Evolutionary conservation across 2,888 invertebrate genomes (phyloP).

Genomic region (Pseudeuparius sepicola): DNA sequence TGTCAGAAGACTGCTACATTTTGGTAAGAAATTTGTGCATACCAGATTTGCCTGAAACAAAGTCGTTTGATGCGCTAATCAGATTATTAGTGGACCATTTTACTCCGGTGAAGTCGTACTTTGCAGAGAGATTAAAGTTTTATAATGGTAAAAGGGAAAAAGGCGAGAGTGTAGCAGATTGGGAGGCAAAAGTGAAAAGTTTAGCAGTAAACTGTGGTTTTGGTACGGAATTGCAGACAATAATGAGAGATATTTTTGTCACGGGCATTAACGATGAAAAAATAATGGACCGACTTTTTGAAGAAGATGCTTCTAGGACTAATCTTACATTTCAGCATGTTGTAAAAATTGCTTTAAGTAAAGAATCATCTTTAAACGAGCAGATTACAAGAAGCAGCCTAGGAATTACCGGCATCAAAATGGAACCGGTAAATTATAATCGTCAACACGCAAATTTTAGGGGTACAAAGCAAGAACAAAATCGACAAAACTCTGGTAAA

Average conservation of each 20-base stretch:
- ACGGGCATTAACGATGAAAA: constrained; percentile 15
- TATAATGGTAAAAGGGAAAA: constrained; percentile 8
- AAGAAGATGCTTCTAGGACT: constrained; percentile 14
- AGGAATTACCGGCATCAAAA: too few relatives aligned
- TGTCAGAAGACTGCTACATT: constrained; percentile 9
- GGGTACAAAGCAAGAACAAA: too few relatives aligned
- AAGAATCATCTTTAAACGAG: too few relatives aligned
- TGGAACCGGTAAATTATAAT: too few relatives aligned
- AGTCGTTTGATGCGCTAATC: constrained; percentile 1
- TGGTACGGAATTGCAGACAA: constrained; percentile 13
- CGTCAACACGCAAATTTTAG: too few relatives aligned
- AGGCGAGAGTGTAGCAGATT: constrained; percentile 13
- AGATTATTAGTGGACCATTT: constrained; percentile 13
- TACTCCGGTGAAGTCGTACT: constrained; percentile 11
- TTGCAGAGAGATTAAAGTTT: constrained; percentile 10
- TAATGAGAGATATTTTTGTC: constrained; percentile 16
- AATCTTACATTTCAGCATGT: too few relatives aligned
- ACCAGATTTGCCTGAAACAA: constrained; percentile 5
- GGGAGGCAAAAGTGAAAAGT: constrained; percentile 17
- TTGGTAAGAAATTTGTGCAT: constrained; percentile 10
- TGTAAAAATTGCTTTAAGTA: too few relatives aligned
- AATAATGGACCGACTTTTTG: constrained; percentile 15
- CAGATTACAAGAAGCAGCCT: too few relatives aligned
- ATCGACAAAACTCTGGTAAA: too few relatives aligned
- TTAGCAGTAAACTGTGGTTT: constrained; percentile 17